A percentile compares a stretch with the other conserved stretches of the same genome.
Evolutionary conservation across 2,888 invertebrate genomes (phyloP).

Genomic region (Reticulitermes lucifugus): DNA sequence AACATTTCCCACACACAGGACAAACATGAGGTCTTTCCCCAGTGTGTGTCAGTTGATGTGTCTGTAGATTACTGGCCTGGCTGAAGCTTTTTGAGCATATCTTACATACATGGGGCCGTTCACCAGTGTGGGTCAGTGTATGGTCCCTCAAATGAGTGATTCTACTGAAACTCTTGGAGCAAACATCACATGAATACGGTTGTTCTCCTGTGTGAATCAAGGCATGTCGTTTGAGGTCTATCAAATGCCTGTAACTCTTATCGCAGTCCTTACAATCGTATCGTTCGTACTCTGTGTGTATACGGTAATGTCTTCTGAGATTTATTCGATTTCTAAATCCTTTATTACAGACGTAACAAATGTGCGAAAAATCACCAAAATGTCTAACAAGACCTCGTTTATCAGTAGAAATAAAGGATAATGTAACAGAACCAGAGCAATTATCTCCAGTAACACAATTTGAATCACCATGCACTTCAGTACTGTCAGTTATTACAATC

Average conservation of each 20-base stretch:
- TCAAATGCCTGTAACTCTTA: not conserved
- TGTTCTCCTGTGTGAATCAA: not conserved
- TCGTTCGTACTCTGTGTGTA: not conserved
- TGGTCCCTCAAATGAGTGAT: not conserved
- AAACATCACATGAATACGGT: not conserved
- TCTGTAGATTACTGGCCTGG: not conserved
- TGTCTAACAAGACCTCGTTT: no score
- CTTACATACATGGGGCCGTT: not conserved
- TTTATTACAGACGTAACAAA: not conserved
- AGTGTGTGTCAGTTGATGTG: not conserved
- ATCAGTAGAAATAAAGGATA: no score
- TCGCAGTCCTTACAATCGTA: not conserved
- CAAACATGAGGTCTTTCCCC: not conserved
- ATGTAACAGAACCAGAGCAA: no score
- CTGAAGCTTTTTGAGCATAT: not conserved
- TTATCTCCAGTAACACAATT: no score
- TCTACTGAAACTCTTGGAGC: not conserved
- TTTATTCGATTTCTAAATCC: not conserved
- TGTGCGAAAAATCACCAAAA: not conserved
- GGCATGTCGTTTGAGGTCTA: not conserved
- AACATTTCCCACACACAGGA: slow-evolving; percentile 4
- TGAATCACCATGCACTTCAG: no score
- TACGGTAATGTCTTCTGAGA: not conserved
- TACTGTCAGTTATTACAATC: no score
- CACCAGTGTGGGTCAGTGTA: not conserved